Percentiles rank a stretch among this genome's conserved stretches.
Evolutionary conservation across 2,797 vertebrate species (phyloP).

Genomic region (Lophius americanus): DNA sequence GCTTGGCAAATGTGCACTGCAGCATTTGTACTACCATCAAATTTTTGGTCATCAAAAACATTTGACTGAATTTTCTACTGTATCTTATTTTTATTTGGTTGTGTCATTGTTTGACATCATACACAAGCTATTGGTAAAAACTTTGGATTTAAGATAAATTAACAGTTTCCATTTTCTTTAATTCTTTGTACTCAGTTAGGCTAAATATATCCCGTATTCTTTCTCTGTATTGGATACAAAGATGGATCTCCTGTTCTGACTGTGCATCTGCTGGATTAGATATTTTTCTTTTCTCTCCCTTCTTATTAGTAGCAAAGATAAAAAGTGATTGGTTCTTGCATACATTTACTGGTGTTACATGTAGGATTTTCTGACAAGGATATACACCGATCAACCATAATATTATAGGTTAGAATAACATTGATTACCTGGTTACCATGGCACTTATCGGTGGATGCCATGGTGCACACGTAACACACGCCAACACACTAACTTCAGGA

Average conservation of each 20-base stretch:
- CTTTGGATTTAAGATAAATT: neutral
- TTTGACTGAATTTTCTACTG: too few relatives aligned
- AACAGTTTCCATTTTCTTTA: neutral
- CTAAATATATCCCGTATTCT: neutral
- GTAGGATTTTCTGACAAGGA: too few relatives aligned
- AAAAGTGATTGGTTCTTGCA: neutral
- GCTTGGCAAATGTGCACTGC: neutral
- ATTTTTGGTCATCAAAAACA: neutral
- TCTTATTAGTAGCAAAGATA: too few relatives aligned
- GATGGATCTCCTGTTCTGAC: constrained; percentile 5
- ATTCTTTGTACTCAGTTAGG: too few relatives aligned
- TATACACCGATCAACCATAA: too few relatives aligned
- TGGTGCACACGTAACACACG: too few relatives aligned
- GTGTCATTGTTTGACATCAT: neutral
- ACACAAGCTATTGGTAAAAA: neutral
- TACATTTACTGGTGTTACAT: constrained; percentile 2
- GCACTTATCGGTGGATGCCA: too few relatives aligned
- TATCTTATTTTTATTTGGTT: neutral
- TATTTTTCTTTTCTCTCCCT: too few relatives aligned
- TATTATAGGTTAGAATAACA: too few relatives aligned
- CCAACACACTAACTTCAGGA: too few relatives aligned
- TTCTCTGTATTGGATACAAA: neutral
- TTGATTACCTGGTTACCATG: too few relatives aligned
- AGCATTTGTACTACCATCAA: neutral
- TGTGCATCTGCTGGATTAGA: neutral